Base-by-base conservation (phyloP, 2,797 vertebrate genomes). In the Sebastes flavidus region DNA sequence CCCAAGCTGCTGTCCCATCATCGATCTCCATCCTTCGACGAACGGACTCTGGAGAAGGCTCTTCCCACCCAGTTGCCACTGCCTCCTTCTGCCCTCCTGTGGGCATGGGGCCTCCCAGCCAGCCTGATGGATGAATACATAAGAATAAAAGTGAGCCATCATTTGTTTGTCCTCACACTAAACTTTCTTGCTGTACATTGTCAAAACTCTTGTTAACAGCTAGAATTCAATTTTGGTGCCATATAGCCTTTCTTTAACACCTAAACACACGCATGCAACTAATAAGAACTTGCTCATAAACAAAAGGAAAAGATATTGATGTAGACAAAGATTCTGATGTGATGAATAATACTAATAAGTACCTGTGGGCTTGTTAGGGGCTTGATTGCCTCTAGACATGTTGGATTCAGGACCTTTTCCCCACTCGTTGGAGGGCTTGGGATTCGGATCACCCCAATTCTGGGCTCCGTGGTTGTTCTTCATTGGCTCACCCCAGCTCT, bases 1-100 rank as follows among this genome's bases (percentile, higher is more conserved):
- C 99, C 99, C 99, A 99, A 59, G 98, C 98, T 3, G 98, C 95
- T 36, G 99, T 99, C 65, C 99, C 99, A 75, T 99, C 98, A 73
- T 99, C 99, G 1, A 99, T 98, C 91, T 99, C 98, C 96, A 97
- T 99, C 84, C 97, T 97, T 13, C 98, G 96, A 46, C 98, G 96
- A 69, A 99, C 94, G 25, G 98, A 98, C 88, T 99, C 98, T 0
- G 98, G 98, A 80, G 98, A 99, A 0, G 98, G 98, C 80, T 99
- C 98, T 93, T 99, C 98, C 99, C 99, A 99, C 62, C 99, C 99
- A 0, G 97, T 96, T 13, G 97, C 88, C 32, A 95, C 95, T 80
- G 97, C 97, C 55, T 98, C 97, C 91, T 98, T 98, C 5, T 91
- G 80, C 1, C 96, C 84, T 16, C 55, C 87, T 12, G 97, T 89